Evolutionary conservation across 2,888 invertebrate genomes (phyloP).

Genomic region (Drosophila flavopinicola): DNA sequence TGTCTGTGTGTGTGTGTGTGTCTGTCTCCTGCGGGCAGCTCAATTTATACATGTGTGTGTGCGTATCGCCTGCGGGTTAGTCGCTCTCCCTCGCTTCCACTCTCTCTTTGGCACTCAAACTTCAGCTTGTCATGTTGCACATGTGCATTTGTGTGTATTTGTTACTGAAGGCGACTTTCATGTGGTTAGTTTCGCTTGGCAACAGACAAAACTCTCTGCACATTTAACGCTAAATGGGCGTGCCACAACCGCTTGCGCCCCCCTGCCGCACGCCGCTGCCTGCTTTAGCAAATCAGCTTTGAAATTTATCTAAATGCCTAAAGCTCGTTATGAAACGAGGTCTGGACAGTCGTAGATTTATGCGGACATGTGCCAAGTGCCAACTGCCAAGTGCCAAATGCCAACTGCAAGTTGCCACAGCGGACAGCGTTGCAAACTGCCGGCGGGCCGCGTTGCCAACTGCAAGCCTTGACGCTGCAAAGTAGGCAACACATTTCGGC

Average conservation of each 20-base stretch:
- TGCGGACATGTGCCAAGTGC: constrained; percentile 66
- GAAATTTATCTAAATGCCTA: constrained; percentile 78
- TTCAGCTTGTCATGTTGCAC: constrained; percentile 71
- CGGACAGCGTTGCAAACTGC: constrained; percentile 28
- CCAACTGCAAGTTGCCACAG: constrained; percentile 18
- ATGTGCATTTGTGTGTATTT: constrained; percentile 53
- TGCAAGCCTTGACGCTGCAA: constrained; percentile 28
- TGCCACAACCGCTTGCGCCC: constrained; percentile 10
- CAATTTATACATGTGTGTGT: constrained; percentile 6
- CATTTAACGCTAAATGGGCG: constrained; percentile 71
- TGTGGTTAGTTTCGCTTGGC: constrained; percentile 66
- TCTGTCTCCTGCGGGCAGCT: constrained; percentile 25
- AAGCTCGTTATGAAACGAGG: constrained; percentile 73
- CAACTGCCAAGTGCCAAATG: constrained; percentile 46
- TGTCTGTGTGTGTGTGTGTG: constrained; percentile 17
- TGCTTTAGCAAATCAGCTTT: constrained; percentile 72
- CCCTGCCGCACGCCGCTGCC: background rate
- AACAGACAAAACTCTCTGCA: constrained; percentile 62
- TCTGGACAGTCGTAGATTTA: constrained; percentile 65
- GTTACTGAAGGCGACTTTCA: constrained; percentile 63
- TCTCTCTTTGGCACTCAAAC: constrained; percentile 52
- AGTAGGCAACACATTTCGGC: constrained; percentile 60
- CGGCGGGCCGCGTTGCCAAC: constrained; percentile 14
- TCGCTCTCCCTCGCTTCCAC: constrained; percentile 1
- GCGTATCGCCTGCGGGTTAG: no score